Conservation (phyloP, 2,113 vertebrate species). For the Oncorhynchus mykiss region DNA sequence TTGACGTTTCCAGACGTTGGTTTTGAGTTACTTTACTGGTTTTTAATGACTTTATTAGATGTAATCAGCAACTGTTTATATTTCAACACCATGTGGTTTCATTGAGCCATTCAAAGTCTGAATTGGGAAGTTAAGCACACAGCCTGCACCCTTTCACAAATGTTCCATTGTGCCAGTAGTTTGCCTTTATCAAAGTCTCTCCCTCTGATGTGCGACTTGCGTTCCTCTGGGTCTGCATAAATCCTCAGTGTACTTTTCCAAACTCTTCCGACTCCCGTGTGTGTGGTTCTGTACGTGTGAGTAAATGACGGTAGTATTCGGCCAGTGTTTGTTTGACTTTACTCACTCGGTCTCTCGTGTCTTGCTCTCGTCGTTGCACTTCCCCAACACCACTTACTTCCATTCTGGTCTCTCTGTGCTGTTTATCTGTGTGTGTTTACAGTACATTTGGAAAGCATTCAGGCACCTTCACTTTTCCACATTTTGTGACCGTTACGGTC, state of each 20-base stretch:
- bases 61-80: background rate
- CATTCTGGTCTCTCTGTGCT: too few species aligned
- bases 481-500: too few species aligned
- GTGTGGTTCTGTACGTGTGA: background rate
- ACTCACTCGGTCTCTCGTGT: too few species aligned
- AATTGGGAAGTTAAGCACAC: too few species aligned
- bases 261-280: slow-evolving; percentile 5
- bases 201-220: slow-evolving; percentile 13
- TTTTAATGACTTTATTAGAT: background rate
- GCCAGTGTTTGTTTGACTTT: too few species aligned
- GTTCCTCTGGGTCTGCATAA: slow-evolving; percentile 8
- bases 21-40: background rate
- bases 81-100: too few species aligned
- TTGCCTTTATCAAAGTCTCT: background rate
- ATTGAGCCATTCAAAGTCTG: too few species aligned
- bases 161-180: background rate
- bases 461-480: too few species aligned
- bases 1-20: background rate
- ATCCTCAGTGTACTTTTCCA: background rate
- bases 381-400: too few species aligned
- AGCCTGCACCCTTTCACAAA: background rate
- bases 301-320: background rate
- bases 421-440: background rate
- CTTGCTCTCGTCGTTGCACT: too few species aligned
- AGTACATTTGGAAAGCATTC: too few species aligned